Evolutionary conservation across 2,113 vertebrate genomes (phyloP), one percentile per base, ranked within the genome.

Genomic region (Lepisosteus osseus): DNA sequence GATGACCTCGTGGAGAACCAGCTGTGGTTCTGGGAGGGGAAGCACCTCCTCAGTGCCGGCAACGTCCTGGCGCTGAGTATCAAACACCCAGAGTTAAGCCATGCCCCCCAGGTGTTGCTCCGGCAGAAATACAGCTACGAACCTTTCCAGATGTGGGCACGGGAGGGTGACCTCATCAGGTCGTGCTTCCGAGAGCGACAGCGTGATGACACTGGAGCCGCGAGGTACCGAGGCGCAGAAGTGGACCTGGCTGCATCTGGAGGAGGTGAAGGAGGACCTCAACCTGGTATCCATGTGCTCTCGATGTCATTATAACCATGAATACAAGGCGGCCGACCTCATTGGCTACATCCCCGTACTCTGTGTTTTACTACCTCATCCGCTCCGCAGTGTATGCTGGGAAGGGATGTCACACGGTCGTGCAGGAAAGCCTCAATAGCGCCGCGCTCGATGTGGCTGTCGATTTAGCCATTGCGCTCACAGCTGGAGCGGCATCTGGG

Each of bases 321-420:
- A 71, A 29, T 56, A 71, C 42, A 71, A 3, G 8, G 69, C 69
- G 2, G 13, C 59, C 45, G n/a, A 54, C 7, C 43, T 71, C 0
- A 54, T 71, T 51, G 45, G 61, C 8, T 71, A 17, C 59, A 71
- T 71, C 43, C 69, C 69, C 8, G 61, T 41, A 14, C 7, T 71
- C 69, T 47, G 3, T 47, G 4, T 14, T 64, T 41, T 71, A 71
- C 61, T 62, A 64, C 29, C 17, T 71, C 13, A 6, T 71, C 43
- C n/a, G 69, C 7, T 71, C 69, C 12, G 45, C 69, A 5, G 69
- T 71, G 42, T 71, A 71, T 64, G 69, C 43, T 62, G 69, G 69
- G 4, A 71, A 71, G 43, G 61, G 69, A 62, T 40, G 64, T 14
- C 14, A 41, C 1, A 29, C 15, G 41, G 64, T 65, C 4, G 64